Evolutionary conservation across 2,888 invertebrate genomes (phyloP).

Genomic region (Toxonevra muliebris): DNA sequence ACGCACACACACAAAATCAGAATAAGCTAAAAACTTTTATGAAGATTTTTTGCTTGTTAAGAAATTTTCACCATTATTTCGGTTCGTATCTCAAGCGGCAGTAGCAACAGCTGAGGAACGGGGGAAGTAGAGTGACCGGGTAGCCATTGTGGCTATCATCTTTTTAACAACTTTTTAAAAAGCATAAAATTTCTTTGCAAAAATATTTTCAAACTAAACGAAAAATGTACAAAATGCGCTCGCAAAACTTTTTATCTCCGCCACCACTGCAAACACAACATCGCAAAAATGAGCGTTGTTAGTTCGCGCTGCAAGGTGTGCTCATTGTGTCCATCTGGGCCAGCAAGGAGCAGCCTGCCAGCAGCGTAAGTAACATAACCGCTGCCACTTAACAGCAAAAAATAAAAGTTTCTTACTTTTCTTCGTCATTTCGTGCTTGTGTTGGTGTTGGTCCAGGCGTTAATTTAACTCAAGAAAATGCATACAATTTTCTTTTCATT

Average conservation of each 20-base stretch:
- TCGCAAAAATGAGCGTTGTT: not conserved
- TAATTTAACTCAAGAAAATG: no score
- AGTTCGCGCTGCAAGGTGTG: no score
- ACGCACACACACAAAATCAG: not conserved
- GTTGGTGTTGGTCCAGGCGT: no score
- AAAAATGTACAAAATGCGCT: constrained; percentile 23
- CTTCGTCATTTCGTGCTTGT: no score
- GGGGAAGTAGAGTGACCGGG: not conserved
- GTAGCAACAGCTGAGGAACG: constrained; percentile 11
- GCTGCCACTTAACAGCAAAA: constrained; percentile 21
- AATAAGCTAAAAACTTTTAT: no score
- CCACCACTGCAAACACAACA: constrained; percentile 9
- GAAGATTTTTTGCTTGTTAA: constrained; percentile 36
- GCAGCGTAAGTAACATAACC: constrained; percentile 18
- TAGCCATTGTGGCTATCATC: constrained; percentile 61
- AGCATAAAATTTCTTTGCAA: constrained; percentile 38
- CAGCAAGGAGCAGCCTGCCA: not conserved
- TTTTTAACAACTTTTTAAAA: constrained; percentile 59
- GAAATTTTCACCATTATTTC: constrained; percentile 30
- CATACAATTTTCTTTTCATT: no score
- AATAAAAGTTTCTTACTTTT: constrained; percentile 5
- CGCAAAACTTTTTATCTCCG: constrained; percentile 22
- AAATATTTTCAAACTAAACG: constrained; percentile 7
- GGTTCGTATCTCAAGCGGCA: constrained; percentile 26
- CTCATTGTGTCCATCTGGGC: not conserved